Evolutionary conservation across 2,888 invertebrate genomes (phyloP).

Genomic region (Nephrocerus scutellatus): DNA sequence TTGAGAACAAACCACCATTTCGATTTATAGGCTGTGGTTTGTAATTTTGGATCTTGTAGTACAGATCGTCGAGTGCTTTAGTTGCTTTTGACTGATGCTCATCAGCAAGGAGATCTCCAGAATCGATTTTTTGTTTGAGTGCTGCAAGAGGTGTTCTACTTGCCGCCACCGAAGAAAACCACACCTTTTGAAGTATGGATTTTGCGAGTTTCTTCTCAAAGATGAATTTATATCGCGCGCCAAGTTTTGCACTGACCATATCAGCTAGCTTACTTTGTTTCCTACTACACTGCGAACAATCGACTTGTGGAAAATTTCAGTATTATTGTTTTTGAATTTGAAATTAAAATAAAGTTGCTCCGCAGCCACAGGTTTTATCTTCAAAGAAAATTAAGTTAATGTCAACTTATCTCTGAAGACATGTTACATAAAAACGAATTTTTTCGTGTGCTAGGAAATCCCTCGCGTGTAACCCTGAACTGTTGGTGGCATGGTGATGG

Average conservation of each 20-base stretch:
- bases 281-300: too few relatives aligned
- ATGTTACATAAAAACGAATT: constrained; percentile 23
- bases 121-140: constrained; percentile 54
- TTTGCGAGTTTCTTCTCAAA: too few relatives aligned
- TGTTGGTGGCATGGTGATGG: too few relatives aligned
- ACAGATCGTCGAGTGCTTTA: constrained; percentile 57
- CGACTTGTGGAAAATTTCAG: too few relatives aligned
- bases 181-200: too few relatives aligned
- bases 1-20: constrained; percentile 16
- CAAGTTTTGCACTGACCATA: constrained; percentile 13
- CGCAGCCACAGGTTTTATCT: too few relatives aligned
- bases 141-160: constrained; percentile 55
- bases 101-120: constrained; percentile 59
- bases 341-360: too few relatives aligned
- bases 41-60: constrained; percentile 51
- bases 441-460: too few relatives aligned
- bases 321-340: too few relatives aligned
- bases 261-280: too few relatives aligned
- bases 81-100: constrained; percentile 66
- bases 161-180: too few relatives aligned
- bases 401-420: constrained; percentile 21
- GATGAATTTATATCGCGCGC: constrained; percentile 10
- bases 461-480: too few relatives aligned
- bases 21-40: constrained; percentile 33
- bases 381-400: constrained; percentile 2